A percentile compares a stretch with the other conserved stretches of the same genome.
These are phyloP conservation scores for Limnodromus scolopaceus DNA, from an alignment of 2,797 vertebrate genomes.

Conservation along the genomic window DNA sequence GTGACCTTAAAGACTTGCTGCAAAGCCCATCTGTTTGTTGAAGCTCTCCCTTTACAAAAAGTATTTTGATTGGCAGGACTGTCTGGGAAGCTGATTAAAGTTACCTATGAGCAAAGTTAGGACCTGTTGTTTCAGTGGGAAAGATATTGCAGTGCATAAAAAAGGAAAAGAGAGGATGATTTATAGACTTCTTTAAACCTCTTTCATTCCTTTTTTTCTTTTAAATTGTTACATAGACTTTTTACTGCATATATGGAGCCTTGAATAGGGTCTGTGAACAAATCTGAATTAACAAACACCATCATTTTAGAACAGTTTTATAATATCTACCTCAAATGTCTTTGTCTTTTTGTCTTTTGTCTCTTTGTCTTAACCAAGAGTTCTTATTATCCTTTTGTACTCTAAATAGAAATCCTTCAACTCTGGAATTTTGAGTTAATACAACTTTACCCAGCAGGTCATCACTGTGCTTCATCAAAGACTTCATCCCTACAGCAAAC, in stretches of 20 bases:
- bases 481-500: not conserved
- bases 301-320: not conserved
- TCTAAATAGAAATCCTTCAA: not conserved
- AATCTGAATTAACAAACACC: not conserved
- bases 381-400: not conserved
- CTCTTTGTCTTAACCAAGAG: not conserved
- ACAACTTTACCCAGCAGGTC: not conserved
- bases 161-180: not conserved
- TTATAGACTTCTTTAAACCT: not conserved
- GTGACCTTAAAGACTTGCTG: conserved; percentile 40
- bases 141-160: not conserved
- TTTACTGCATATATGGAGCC: not conserved
- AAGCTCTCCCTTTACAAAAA: not conserved
- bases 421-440: not conserved
- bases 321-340: fast-evolving
- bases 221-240: not conserved
- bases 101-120: not conserved
- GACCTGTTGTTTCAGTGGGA: not conserved
- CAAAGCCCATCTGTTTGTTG: conserved; percentile 30
- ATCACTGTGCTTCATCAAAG: not conserved
- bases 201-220: not conserved
- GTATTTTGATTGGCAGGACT: not conserved
- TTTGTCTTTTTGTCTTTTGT: not conserved
- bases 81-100: not conserved
- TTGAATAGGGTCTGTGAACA: not conserved